Evolutionary conservation across 1,140 invertebrate species (phyloP).

Genomic region (Heliothis virescens): DNA sequence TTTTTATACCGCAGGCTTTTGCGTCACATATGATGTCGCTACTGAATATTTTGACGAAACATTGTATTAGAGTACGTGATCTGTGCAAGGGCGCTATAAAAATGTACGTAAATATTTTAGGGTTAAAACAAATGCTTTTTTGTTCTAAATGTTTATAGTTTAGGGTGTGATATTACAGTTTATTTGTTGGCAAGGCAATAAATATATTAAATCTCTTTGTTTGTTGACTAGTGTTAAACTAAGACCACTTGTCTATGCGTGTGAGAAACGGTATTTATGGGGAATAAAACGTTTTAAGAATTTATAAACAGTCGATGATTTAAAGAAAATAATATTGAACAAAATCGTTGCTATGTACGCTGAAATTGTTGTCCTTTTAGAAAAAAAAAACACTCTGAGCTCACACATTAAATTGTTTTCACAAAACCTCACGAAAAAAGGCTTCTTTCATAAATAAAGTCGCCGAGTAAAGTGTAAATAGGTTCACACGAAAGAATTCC

Average conservation of each 20-base stretch:
- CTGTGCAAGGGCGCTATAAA: conserved; percentile 6
- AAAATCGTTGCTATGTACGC: too few relatives aligned
- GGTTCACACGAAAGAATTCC: not conserved
- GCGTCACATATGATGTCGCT: not conserved
- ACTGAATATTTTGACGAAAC: not conserved
- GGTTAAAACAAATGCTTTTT: conserved; percentile 10
- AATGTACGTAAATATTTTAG: not conserved
- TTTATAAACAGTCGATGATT: too few relatives aligned
- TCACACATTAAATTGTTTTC: too few relatives aligned
- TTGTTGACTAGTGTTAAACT: too few relatives aligned
- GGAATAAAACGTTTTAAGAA: too few relatives aligned
- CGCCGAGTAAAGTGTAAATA: not conserved
- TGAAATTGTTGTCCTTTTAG: not conserved
- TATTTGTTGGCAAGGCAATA: too few relatives aligned
- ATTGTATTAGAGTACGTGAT: conserved; percentile 2
- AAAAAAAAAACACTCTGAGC: too few relatives aligned
- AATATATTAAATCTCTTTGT: too few relatives aligned
- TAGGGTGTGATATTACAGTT: not conserved
- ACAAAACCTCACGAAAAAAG: not conserved
- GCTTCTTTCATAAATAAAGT: conserved; percentile 12
- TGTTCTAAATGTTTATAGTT: not conserved
- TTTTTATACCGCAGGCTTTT: conserved; percentile 6
- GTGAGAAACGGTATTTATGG: too few relatives aligned
- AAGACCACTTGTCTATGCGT: too few relatives aligned
- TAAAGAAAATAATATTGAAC: too few relatives aligned